Evolutionary conservation across 2,113 vertebrate species (phyloP).

Genomic region (Mesoclemmys tuberculata): DNA sequence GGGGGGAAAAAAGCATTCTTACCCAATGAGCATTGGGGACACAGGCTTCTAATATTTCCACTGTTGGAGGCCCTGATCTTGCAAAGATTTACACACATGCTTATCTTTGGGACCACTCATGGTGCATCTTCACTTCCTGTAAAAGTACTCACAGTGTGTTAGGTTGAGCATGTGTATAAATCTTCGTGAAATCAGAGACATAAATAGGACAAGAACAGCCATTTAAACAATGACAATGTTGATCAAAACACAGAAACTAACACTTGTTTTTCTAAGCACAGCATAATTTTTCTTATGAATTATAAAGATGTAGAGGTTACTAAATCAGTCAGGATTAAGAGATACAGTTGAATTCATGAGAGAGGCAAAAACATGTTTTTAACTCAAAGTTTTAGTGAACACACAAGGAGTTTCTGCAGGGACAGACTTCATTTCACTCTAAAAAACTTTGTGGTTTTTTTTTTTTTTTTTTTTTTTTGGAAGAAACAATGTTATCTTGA

Average conservation of each 20-base stretch:
- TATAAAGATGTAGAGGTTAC: background rate
- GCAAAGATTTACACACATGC: background rate
- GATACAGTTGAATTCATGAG: background rate
- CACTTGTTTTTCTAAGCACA: conserved; percentile 27
- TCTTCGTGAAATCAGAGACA: background rate
- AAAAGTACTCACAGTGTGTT: background rate
- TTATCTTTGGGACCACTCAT: background rate
- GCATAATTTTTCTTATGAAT: background rate
- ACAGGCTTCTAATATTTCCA: background rate
- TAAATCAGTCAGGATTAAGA: background rate
- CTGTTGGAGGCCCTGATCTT: rapidly evolving
- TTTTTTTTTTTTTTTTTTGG: background rate
- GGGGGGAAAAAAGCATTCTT: background rate
- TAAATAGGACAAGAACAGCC: background rate
- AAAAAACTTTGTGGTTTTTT: background rate
- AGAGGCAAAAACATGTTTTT: rapidly evolving
- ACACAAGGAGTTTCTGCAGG: background rate
- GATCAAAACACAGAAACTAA: conserved; percentile 60
- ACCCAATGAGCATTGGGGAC: background rate
- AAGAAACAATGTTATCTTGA: background rate
- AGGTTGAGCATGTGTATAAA: background rate
- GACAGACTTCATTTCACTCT: background rate
- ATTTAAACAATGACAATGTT: conserved; percentile 28
- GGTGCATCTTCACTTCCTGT: background rate
- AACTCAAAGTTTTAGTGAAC: background rate